These are phyloP conservation scores for Microhierax caerulescens DNA, from an alignment of 2,797 vertebrate species.

Conservation along the genomic window DNA sequence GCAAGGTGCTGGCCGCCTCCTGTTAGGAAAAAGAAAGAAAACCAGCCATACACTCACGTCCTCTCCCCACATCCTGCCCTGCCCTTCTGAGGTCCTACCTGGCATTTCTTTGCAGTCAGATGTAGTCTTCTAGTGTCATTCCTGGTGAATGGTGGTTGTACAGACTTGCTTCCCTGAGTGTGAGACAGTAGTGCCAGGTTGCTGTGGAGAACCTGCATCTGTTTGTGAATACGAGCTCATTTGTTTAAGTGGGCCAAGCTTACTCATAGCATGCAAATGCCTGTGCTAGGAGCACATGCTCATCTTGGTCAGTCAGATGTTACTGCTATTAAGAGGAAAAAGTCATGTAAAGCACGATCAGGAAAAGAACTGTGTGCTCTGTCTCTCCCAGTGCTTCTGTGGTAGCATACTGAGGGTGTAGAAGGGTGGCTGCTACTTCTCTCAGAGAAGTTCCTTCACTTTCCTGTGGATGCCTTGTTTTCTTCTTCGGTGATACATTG, in stretches of 20 bases:
- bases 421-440: background rate
- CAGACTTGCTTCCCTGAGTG: background rate
- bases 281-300: background rate
- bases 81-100: background rate
- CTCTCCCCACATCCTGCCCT: background rate
- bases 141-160: background rate
- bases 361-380: background rate
- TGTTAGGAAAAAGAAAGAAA: background rate
- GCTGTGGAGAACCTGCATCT: background rate
- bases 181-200: background rate
- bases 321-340: background rate
- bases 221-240: background rate
- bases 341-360: background rate
- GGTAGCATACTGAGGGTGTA: background rate
- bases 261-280: background rate
- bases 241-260: background rate
- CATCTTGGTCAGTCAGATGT: background rate
- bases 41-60: background rate
- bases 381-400: background rate
- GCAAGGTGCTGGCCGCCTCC: background rate
- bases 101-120: background rate
- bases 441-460: background rate
- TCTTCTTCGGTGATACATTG: background rate
- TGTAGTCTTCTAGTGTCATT: background rate
- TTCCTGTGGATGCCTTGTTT: background rate